Percentiles rank a stretch among this genome's conserved stretches.
Evolutionary conservation across 1,140 invertebrate species (phyloP).

Genomic region (Dufourea novaeangliae): DNA sequence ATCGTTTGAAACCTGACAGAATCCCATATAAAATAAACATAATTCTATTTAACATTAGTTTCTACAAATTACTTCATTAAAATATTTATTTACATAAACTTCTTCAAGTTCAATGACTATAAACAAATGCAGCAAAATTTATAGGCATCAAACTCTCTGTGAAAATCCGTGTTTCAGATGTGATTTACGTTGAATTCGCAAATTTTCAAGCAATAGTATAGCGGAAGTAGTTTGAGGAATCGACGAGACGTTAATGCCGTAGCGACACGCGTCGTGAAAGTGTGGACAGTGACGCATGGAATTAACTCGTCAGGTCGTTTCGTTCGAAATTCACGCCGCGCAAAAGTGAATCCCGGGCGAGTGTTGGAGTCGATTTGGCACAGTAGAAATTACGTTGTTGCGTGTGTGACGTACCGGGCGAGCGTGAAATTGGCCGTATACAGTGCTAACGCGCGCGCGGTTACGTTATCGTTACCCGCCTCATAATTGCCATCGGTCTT

Average conservation of each 20-base stretch:
- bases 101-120: too few relatives aligned
- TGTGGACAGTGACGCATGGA: slow-evolving; percentile 37
- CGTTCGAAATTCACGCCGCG: slow-evolving; percentile 43
- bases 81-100: too few relatives aligned
- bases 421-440: slow-evolving; percentile 40
- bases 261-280: slow-evolving; percentile 36
- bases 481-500: slow-evolving; percentile 27
- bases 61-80: too few relatives aligned
- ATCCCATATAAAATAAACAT: too few relatives aligned
- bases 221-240: background rate
- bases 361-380: slow-evolving; percentile 32
- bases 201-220: too few relatives aligned
- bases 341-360: slow-evolving; percentile 28
- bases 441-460: slow-evolving; percentile 19
- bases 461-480: slow-evolving; percentile 43
- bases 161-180: too few relatives aligned
- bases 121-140: too few relatives aligned
- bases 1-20: too few relatives aligned
- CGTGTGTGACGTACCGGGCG: slow-evolving; percentile 15
- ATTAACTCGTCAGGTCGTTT: slow-evolving; percentile 34
- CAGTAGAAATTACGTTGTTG: slow-evolving; percentile 37
- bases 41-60: too few relatives aligned
- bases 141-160: too few relatives aligned
- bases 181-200: too few relatives aligned
- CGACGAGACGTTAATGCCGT: background rate